These are phyloP conservation scores for Rhaphigaster nebulosa DNA, from an alignment of 2,888 invertebrate genomes.

Conservation along the genomic window DNA sequence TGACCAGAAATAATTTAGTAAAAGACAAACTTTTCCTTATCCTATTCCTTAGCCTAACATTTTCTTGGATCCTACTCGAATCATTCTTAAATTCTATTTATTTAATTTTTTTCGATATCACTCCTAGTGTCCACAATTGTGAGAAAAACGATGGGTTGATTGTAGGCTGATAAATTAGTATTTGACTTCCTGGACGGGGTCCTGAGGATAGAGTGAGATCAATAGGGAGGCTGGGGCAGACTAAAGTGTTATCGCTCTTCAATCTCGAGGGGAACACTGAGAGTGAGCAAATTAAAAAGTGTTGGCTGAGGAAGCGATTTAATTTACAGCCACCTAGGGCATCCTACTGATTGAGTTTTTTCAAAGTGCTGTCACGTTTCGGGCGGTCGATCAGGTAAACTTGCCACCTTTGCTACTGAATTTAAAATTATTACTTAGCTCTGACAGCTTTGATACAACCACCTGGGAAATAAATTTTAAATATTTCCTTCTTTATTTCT, in stretches of 20 bases:
- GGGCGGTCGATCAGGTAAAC: neutral
- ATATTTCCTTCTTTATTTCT: too few species aligned
- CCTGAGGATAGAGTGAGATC: neutral
- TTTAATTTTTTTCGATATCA: neutral
- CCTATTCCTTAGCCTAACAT: neutral
- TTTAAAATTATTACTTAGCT: neutral
- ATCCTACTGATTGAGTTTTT: neutral
- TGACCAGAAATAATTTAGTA: too few species aligned
- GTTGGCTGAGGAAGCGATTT: constrained; percentile 28
- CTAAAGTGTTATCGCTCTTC: constrained; percentile 23
- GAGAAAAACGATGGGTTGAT: neutral
- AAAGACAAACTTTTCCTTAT: too few species aligned
- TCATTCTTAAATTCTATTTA: neutral
- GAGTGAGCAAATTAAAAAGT: constrained; percentile 35
- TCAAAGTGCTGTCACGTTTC: neutral
- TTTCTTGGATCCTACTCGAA: neutral
- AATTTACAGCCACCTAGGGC: neutral
- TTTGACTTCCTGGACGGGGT: neutral
- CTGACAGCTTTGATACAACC: neutral
- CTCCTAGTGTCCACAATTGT: neutral
- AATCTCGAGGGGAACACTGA: constrained; percentile 28
- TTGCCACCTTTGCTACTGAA: neutral
- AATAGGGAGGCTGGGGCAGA: neutral
- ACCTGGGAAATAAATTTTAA: too few species aligned
- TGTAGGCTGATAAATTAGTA: neutral